Percentiles rank a stretch among this genome's conserved stretches.
Conservation (phyloP, 2,113 vertebrate genomes). For the Dendropsophus ebraccatus region DNA sequence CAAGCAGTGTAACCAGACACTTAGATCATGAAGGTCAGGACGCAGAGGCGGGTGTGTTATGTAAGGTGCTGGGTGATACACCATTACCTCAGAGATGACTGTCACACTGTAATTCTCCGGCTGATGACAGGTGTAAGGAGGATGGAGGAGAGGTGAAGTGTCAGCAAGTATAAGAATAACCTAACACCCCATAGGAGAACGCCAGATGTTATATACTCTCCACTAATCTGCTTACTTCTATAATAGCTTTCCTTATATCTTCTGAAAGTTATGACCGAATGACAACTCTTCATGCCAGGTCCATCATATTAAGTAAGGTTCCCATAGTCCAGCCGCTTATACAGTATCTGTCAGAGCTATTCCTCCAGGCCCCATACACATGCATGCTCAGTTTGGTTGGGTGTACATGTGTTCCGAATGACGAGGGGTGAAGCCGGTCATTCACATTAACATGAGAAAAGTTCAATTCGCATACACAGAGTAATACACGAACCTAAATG, state of each 20-base stretch:
- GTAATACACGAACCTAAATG: too few relatives aligned
- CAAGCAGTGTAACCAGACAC: background rate
- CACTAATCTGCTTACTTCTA: too few relatives aligned
- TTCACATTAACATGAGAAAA: too few relatives aligned
- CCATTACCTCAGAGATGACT: background rate
- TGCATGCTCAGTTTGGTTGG: too few relatives aligned
- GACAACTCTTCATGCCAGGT: background rate
- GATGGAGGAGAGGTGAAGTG: background rate
- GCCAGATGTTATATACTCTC: background rate
- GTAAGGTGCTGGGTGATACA: too few relatives aligned
- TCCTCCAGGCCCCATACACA: too few relatives aligned
- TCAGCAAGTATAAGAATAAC: background rate
- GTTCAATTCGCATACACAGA: too few relatives aligned
- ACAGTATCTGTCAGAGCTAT: too few relatives aligned
- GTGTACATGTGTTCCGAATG: too few relatives aligned
- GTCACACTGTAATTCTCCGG: background rate
- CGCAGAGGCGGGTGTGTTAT: background rate
- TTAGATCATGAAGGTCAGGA: background rate
- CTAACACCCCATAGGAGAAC: background rate
- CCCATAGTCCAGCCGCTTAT: too few relatives aligned
- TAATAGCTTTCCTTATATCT: background rate
- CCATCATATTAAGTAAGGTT: background rate
- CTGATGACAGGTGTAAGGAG: slow-evolving; percentile 1
- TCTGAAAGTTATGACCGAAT: background rate
- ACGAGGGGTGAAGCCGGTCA: too few relatives aligned